These are phyloP conservation scores for Megatriorchis doriae DNA, from an alignment of 2,113 vertebrate genomes.

Conservation along the genomic window DNA sequence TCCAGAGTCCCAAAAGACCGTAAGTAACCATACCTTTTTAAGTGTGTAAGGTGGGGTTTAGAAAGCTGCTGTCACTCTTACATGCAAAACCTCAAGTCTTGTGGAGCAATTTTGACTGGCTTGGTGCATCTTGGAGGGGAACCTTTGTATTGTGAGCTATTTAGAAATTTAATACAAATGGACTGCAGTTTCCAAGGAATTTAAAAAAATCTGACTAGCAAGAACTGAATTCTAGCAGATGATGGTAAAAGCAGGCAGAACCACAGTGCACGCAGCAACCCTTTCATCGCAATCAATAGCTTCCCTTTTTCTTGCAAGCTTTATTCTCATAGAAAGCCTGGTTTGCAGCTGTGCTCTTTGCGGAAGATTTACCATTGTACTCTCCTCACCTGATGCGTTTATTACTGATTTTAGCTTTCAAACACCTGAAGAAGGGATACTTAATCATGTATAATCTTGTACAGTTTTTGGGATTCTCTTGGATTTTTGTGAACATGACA, in stretches of 20 bases:
- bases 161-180: not conserved
- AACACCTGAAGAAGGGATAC: conserved; percentile 84
- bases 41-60: not conserved
- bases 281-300: not conserved
- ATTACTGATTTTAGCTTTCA: conserved; percentile 63
- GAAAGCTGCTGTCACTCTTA: not conserved
- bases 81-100: not conserved
- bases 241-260: not conserved
- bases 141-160: not conserved
- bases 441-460: conserved; percentile 93
- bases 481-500: conserved; percentile 97
- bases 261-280: not conserved
- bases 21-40: conserved; percentile 66
- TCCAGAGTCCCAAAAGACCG: conserved; percentile 82
- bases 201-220: not conserved
- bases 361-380: not conserved
- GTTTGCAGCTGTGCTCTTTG: not conserved
- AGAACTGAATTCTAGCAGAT: not conserved
- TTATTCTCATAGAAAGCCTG: not conserved
- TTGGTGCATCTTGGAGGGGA: not conserved
- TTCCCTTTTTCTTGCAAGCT: not conserved
- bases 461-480: conserved; percentile 95
- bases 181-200: not conserved
- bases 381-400: not conserved
- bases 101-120: not conserved